A percentile compares a stretch with the other conserved stretches of the same genome.
Evolutionary conservation across 2,113 vertebrate species (phyloP).

Genomic region (Paraplagusia blochii): DNA sequence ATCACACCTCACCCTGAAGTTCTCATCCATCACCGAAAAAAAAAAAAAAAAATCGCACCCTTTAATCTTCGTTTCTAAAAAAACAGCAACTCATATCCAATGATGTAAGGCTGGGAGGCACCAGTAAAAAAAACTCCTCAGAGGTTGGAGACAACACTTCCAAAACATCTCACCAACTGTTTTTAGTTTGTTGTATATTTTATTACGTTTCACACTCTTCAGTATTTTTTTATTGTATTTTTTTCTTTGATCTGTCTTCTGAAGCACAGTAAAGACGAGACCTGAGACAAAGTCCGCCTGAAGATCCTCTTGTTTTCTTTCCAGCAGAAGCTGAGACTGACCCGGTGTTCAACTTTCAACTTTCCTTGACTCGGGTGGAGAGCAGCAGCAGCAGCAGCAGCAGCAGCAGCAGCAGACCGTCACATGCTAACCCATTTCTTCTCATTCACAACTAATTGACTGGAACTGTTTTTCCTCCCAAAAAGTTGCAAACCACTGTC

Average conservation of each 20-base stretch:
- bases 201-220: not conserved
- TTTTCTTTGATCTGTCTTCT: not conserved
- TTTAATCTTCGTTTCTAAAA: constrained; percentile 35
- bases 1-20: constrained; percentile 25
- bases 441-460: constrained; percentile 57
- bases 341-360: constrained; percentile 64
- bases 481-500: constrained; percentile 14
- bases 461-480: constrained; percentile 35
- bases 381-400: constrained; percentile 20
- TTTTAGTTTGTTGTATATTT: constrained; percentile 13
- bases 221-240: not conserved
- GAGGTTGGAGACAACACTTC: not conserved
- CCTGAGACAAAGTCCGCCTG: constrained; percentile 3
- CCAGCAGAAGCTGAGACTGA: constrained; percentile 26
- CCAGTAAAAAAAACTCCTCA: constrained; percentile 23
- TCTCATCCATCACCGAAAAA: constrained; percentile 24
- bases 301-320: constrained; percentile 11
- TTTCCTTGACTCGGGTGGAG: constrained; percentile 38
- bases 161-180: not conserved
- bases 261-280: not conserved
- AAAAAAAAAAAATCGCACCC: constrained; percentile 20
- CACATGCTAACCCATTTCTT: constrained; percentile 35
- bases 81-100: constrained; percentile 25
- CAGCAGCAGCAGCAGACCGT: constrained; percentile 30
- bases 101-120: not conserved